Evolutionary conservation across 2,797 vertebrate genomes (phyloP).

Genomic region (Leptodactylus fallax): DNA sequence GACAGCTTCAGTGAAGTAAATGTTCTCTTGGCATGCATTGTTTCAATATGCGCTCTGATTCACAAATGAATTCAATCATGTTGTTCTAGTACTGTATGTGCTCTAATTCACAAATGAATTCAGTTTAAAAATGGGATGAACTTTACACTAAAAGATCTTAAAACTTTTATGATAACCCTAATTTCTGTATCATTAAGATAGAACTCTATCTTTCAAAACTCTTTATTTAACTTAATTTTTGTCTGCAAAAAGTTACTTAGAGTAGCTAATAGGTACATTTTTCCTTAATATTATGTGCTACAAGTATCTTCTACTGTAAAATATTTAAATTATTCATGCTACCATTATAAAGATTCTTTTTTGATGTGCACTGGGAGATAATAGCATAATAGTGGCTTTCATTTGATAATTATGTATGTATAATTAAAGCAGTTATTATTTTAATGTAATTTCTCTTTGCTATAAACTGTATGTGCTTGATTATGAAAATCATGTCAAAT

Average conservation of each 20-base stretch:
- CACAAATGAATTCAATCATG: conserved; percentile 57
- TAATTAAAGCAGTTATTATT: conserved; percentile 39
- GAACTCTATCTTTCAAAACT: neutral
- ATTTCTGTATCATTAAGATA: conserved; percentile 40
- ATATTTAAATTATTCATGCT: conserved; percentile 28
- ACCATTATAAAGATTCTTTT: neutral
- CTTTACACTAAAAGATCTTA: conserved; percentile 52
- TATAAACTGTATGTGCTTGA: conserved; percentile 28
- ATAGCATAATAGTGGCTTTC: conserved; percentile 27
- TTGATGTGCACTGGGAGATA: conserved; percentile 1
- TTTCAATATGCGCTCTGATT: conserved; percentile 56
- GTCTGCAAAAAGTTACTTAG: neutral
- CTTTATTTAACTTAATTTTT: neutral
- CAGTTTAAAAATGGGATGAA: conserved; percentile 36
- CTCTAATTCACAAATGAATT: conserved; percentile 59
- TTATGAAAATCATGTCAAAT: conserved; percentile 40
- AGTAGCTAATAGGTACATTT: neutral
- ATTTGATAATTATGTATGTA: conserved; percentile 35
- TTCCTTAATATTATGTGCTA: neutral
- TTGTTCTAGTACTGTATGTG: conserved; percentile 54
- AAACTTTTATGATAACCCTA: conserved; percentile 50
- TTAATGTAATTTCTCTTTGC: conserved; percentile 32
- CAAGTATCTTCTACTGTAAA: neutral
- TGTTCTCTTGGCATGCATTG: conserved; percentile 50
- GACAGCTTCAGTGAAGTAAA: conserved; percentile 34